A percentile compares a stretch with the other conserved stretches of the same genome.
Conservation (phyloP, 1,140 invertebrate species). For the Drosophila rufa region DNA sequence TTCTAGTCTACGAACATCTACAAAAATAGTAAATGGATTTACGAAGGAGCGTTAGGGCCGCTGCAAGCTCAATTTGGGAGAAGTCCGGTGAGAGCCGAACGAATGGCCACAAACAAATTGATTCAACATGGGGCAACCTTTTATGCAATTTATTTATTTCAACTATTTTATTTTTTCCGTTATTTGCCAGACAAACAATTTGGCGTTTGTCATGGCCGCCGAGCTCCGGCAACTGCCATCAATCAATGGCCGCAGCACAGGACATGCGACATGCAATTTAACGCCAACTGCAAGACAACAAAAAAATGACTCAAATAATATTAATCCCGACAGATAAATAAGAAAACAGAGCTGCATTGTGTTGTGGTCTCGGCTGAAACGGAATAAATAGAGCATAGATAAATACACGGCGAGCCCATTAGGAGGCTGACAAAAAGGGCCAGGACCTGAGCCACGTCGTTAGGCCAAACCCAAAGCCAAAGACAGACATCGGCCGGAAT, state of each 20-base stretch:
- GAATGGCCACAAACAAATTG: conserved; percentile 30
- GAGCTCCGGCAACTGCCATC: conserved; percentile 56
- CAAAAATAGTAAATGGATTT: neutral
- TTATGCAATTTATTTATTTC: conserved; percentile 54
- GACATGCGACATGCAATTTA: conserved; percentile 76
- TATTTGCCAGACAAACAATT: conserved; percentile 46
- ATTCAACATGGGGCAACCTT: conserved; percentile 26
- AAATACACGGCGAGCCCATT: conserved; percentile 55
- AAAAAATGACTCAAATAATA: conserved; percentile 40
- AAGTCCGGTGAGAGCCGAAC: neutral
- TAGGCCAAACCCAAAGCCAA: conserved; percentile 2
- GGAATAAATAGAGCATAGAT: conserved; percentile 62
- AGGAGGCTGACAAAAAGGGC: conserved; percentile 31
- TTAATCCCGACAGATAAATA: conserved; percentile 62
- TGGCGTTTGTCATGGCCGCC: conserved; percentile 57
- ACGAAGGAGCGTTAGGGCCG: neutral
- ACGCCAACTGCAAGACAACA: conserved; percentile 58
- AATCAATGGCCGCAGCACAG: conserved; percentile 65
- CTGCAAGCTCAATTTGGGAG: neutral
- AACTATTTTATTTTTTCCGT: conserved; percentile 34
- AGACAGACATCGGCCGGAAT: conserved; percentile 1
- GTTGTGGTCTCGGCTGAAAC: conserved; percentile 44
- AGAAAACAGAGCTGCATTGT: conserved; percentile 39
- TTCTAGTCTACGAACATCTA: conserved; percentile 13
- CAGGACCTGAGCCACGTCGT: conserved; percentile 44